Evolutionary conservation across 2,888 invertebrate genomes (phyloP), one percentile per base, ranked within the genome.

Genomic region (Cryptops parisi): DNA sequence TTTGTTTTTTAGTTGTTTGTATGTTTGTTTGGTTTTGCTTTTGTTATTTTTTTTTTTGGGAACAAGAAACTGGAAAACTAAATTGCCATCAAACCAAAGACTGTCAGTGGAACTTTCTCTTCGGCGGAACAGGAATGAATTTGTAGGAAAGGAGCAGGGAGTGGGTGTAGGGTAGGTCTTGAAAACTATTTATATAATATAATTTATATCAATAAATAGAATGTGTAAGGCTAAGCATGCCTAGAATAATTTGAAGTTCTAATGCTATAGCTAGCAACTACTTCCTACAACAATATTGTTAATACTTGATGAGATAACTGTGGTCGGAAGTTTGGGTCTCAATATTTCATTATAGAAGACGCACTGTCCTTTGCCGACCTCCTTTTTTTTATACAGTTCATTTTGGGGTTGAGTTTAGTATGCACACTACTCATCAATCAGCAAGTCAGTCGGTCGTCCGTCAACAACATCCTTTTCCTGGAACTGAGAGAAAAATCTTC

Each of bases 291-390:
- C 44, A 52, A 52, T 52, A 52, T 50, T 43, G 52, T 41, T 52
- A 52, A 52, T 52, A 52, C 52, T 52, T 52, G 40, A 52, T 52
- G 52, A 52, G 52, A 52, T 52, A 44, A 44, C 22, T 22, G 33
- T 52, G 52, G 52, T 52, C 52, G 52, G 52, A 52, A 52, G 52
- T 44, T 45, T 43, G 33, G 33, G 6, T 33, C 15, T 6, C 33
- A 33, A 33, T 33, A 9, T 9, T 33, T 33, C 15, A 9, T 33
- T 33, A n/a, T n/a, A n/a, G n/a, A n/a, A n/a, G 9, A 33, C 33
- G 15, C 33, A 33, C 33, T 33, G 33, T 33, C 33, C 33, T 33
- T 33, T 33, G n/a, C n/a, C n/a, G n/a, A n/a, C n/a, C n/a, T n/a
- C n/a, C n/a, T n/a, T n/a, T n/a, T n/a, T n/a, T n/a, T n/a, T n/a